Conservation (phyloP, 2,888 invertebrate genomes). For the Erebia epiphron region DNA sequence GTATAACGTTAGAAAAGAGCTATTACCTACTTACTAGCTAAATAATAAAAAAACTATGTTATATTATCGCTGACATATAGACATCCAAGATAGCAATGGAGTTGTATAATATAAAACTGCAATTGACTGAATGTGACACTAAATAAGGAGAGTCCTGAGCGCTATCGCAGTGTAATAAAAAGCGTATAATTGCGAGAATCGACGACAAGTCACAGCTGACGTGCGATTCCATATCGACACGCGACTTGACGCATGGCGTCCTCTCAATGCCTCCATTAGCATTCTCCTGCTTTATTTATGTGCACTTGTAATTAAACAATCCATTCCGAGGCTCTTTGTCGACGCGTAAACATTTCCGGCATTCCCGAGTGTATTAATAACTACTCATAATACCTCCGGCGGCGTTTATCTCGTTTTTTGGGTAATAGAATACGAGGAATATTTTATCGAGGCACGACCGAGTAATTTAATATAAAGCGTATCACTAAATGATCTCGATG, state of each 20-base stretch:
- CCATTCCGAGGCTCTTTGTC: constrained; percentile 43
- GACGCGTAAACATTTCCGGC: constrained; percentile 44
- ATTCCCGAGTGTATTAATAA: constrained; percentile 47
- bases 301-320: constrained; percentile 51
- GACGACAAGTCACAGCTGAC: constrained; percentile 45
- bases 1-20: not conserved
- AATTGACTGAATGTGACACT: constrained; percentile 55
- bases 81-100: constrained; percentile 47
- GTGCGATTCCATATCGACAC: constrained; percentile 67
- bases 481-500: constrained; percentile 82
- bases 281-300: constrained; percentile 50
- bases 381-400: constrained; percentile 63
- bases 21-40: not conserved
- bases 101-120: constrained; percentile 51
- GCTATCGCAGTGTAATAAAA: constrained; percentile 50
- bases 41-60: not conserved
- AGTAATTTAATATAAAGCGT: constrained; percentile 83
- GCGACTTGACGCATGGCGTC: constrained; percentile 70
- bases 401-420: constrained; percentile 76
- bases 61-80: constrained; percentile 20
- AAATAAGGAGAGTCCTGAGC: constrained; percentile 55
- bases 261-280: constrained; percentile 64
- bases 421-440: constrained; percentile 81
- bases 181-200: constrained; percentile 57
- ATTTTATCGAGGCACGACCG: constrained; percentile 82